Percentiles rank a stretch among this genome's conserved stretches.
These are phyloP conservation scores for Cacoxenus indagator DNA, from an alignment of 2,888 invertebrate species.

Conservation along the genomic window DNA sequence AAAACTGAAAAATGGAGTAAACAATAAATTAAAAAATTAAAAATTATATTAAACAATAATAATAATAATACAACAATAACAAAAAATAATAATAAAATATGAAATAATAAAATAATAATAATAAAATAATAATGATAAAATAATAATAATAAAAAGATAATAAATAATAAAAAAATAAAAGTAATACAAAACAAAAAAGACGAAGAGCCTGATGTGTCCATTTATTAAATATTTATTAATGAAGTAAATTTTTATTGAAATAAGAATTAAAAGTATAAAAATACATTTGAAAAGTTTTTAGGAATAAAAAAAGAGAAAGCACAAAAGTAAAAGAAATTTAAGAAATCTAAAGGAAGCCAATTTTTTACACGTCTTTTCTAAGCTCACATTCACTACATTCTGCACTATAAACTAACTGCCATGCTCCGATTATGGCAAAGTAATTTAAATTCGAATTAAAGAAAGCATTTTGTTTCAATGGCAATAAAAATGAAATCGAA, in stretches of 20 bases:
- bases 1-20: conserved; percentile 13
- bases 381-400: too few relatives aligned
- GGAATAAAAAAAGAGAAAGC: not conserved
- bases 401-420: too few relatives aligned
- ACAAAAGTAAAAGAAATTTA: too few relatives aligned
- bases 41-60: too few relatives aligned
- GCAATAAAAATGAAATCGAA: too few relatives aligned
- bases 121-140: conserved; percentile 26
- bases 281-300: not conserved
- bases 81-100: not conserved
- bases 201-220: conserved; percentile 61
- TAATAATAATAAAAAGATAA: not conserved
- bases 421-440: too few relatives aligned
- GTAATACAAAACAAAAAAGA: conserved; percentile 29
- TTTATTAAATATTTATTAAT: conserved; percentile 37
- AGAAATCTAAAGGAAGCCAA: too few relatives aligned
- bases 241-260: conserved; percentile 28
- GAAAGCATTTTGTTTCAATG: too few relatives aligned
- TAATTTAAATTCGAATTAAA: too few relatives aligned
- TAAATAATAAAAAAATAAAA: conserved; percentile 10
- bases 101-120: not conserved
- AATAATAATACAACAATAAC: conserved; percentile 7
- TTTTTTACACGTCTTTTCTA: too few relatives aligned
- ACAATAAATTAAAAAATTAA: conserved; percentile 10
- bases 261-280: too few relatives aligned